Evolutionary conservation across 2,888 invertebrate genomes (phyloP).

Genomic region (Ganaspis brasiliensis): DNA sequence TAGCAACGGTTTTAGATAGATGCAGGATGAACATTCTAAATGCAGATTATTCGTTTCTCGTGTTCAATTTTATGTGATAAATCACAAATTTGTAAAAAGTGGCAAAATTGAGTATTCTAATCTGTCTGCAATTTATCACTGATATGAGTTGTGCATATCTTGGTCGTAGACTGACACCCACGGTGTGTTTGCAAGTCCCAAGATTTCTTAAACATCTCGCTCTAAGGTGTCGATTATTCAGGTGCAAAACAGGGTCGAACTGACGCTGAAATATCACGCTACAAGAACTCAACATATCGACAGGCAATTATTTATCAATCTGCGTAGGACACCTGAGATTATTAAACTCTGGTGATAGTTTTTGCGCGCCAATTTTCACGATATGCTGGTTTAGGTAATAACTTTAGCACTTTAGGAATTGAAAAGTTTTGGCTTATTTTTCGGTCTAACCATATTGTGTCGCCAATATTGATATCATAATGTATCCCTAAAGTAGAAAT

Average conservation of each 20-base stretch:
- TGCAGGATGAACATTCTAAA: too few relatives aligned
- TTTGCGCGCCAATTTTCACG: slow-evolving; percentile 2
- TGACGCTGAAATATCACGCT: slow-evolving; percentile 28
- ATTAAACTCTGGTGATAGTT: slow-evolving; percentile 18
- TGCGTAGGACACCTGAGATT: slow-evolving; percentile 24
- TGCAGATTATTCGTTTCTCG: background rate
- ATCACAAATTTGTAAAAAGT: background rate
- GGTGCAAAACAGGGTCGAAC: slow-evolving; percentile 13
- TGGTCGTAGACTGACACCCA: slow-evolving; percentile 12
- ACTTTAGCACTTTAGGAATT: too few relatives aligned
- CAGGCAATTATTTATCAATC: slow-evolving; percentile 35
- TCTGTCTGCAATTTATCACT: slow-evolving; percentile 12
- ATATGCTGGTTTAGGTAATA: too few relatives aligned
- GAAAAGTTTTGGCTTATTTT: too few relatives aligned
- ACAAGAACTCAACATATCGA: slow-evolving; percentile 19
- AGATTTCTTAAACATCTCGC: slow-evolving; percentile 27
- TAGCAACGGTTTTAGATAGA: too few relatives aligned
- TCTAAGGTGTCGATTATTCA: slow-evolving; percentile 31
- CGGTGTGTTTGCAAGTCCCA: background rate
- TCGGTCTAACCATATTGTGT: too few relatives aligned
- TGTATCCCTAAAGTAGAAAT: too few relatives aligned
- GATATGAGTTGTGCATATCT: slow-evolving; percentile 15
- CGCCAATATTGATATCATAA: too few relatives aligned
- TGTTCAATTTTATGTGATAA: background rate
- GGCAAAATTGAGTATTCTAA: background rate